Evolutionary conservation across 2,888 invertebrate species (phyloP).

Genomic region (Lampropteryx suffumata): DNA sequence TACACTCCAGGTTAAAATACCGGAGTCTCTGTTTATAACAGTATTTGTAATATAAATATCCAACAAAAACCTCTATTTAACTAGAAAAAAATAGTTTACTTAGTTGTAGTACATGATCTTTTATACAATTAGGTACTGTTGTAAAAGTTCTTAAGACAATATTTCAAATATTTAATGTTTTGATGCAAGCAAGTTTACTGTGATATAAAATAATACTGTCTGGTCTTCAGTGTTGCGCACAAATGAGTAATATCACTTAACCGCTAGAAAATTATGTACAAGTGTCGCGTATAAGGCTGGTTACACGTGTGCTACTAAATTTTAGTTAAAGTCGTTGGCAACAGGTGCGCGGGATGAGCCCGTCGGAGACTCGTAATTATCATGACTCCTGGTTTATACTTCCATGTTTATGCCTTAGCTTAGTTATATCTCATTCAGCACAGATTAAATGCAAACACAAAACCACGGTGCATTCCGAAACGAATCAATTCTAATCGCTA

Average conservation of each 20-base stretch:
- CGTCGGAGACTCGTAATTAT: slow-evolving; percentile 71
- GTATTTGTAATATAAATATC: no score
- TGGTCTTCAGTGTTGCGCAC: slow-evolving; percentile 44
- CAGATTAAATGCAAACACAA: slow-evolving; percentile 23
- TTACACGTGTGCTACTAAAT: slow-evolving; percentile 76
- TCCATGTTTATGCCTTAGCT: slow-evolving; percentile 27
- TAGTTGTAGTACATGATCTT: no score
- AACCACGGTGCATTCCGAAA: slow-evolving; percentile 23
- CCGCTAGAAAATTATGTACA: slow-evolving; percentile 73
- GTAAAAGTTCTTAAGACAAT: no score
- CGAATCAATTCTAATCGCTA: slow-evolving; percentile 18
- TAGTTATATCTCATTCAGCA: slow-evolving; percentile 21
- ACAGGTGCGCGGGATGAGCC: slow-evolving; percentile 76
- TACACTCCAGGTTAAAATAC: slow-evolving; percentile 34
- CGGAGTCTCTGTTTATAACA: no score
- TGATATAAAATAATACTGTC: slow-evolving; percentile 40
- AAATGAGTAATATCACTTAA: slow-evolving; percentile 64
- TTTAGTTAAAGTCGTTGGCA: slow-evolving; percentile 77
- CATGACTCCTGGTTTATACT: slow-evolving; percentile 55
- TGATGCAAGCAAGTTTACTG: neutral
- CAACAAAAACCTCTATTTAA: no score
- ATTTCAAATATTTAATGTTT: no score
- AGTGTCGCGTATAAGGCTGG: slow-evolving; percentile 63
- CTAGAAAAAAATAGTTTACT: no score
- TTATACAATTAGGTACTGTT: no score